Base-by-base conservation (phyloP, 2,113 vertebrate species). In the Dasyornis broadbenti region DNA sequence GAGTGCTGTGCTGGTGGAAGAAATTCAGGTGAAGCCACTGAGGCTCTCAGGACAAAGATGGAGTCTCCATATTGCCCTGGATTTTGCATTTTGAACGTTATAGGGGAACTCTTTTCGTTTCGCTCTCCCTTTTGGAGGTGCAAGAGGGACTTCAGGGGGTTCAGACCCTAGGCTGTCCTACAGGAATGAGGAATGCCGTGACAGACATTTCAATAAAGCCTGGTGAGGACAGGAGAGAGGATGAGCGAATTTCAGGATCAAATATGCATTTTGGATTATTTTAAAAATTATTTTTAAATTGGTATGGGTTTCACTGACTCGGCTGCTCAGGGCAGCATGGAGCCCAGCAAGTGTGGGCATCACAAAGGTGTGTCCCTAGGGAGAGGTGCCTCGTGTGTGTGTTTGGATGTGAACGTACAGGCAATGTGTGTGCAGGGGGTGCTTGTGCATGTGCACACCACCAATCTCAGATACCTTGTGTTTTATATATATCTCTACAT, bases 1-100 rank as follows among this genome's bases (percentile, higher is more conserved):
- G 75, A 77, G 47, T 1, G 37, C 0, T 0, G 35, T 0, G 7
- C 31, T 27, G 61, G 39, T 0, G 1, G 72, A 42, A 44, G 69
- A 92, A 13, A 47, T 21, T n/a, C 39, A 28, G 47, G 76, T 50
- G 92, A 80, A 80, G 50, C 8, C 75, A 47, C 27, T 1, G 0
- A 40, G 60, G 35, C 13, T 45, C 35, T 68, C 26, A 11, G 33
- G 12, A 13, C 13, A 10, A 66, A 57, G 64, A 31, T 24, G 2
- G 9, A 19, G 20, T 10, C 31, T 53, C 35, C n/a, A 5, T 22
- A 42, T n/a, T 7, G 6, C 28, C 47, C 59, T 3, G 10, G 20
- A 1, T 73, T 66, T 52, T 37, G 56, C 6, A 13, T 95, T 85
- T 73, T 26, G 23, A 53, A 30, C 0, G 0, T 37, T 31, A 2